Conservation (phyloP, 2,888 invertebrate genomes). For the Lycia hirtaria region DNA sequence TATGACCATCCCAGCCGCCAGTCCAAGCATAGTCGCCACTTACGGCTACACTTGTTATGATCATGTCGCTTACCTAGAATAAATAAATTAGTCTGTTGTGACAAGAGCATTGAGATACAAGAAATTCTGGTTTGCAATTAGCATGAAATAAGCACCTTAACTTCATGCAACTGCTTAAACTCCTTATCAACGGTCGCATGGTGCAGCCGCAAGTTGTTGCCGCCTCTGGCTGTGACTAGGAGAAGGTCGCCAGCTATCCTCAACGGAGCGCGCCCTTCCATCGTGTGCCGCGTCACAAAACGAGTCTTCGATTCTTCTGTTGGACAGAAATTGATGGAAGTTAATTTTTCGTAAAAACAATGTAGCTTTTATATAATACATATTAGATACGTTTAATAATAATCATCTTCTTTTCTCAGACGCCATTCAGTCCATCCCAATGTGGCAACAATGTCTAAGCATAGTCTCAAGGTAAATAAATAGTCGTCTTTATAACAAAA, state of each 20-base stretch:
- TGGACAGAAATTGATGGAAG: too few relatives aligned
- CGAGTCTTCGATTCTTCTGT: constrained; percentile 73
- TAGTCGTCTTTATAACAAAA: too few relatives aligned
- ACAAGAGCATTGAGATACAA: background rate
- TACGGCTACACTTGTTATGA: constrained; percentile 77
- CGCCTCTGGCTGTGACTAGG: constrained; percentile 79
- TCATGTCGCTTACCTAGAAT: constrained; percentile 76
- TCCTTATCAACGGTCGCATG: constrained; percentile 72
- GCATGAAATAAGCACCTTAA: constrained; percentile 67
- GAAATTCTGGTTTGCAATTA: background rate
- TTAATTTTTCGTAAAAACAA: too few relatives aligned
- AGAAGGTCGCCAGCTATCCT: constrained; percentile 74
- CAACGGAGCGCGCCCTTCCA: constrained; percentile 86
- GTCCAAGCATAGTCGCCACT: constrained; percentile 79
- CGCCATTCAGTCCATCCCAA: too few relatives aligned
- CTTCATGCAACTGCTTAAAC: constrained; percentile 81
- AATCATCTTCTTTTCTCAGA: too few relatives aligned
- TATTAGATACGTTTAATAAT: background rate
- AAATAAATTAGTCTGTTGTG: background rate
- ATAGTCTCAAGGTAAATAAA: too few relatives aligned
- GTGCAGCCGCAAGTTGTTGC: constrained; percentile 83
- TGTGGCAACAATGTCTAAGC: too few relatives aligned
- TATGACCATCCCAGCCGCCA: constrained; percentile 84
- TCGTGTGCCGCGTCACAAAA: constrained; percentile 78
- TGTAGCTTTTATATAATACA: too few relatives aligned